Base-by-base conservation (phyloP, 2,888 invertebrate species). In the Coleophora flavipennella region DNA sequence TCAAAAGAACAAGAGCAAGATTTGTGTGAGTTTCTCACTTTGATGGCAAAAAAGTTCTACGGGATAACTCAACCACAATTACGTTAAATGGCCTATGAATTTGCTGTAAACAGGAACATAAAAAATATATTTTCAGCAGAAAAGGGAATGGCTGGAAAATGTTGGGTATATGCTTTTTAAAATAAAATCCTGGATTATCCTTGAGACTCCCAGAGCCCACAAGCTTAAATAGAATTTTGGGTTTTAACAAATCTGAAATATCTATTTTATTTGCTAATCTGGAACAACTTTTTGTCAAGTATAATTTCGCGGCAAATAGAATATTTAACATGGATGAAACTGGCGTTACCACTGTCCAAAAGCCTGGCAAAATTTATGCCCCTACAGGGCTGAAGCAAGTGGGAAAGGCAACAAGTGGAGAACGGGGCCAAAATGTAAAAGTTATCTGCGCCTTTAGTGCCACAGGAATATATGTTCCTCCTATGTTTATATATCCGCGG, bases 321-420 rank as follows among this genome's bases (percentile, higher is more conserved):
- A 63, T 60, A 26, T 78, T 57, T 46, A 80, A 77, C 47, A 53
- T 61, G 35, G 74, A 78, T 38, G 75, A 79, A 59, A 77, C 68
- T 2, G 70, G 69, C 0, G 64, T 78, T 34, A 50, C 67, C 1
- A 67, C 67, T 0, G 75, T 77, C 0, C 72, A 72, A 52, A 46
- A 46, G 1, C 65, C 71, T 1, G 64, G 48, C 31, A 70, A 64
- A 59, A 57, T 77, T n/a, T 39, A 70, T 27, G 67, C 67, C 31
- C 36, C 53, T 33, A 74, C 65, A 57, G 73, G 67, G 39, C 63
- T 65, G 46, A 71, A 62, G 41, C 59, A 66, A 45, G 66, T 79
- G 1, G 73, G 77, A 11, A 60, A 63, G 1, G 54, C 70, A 2
- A 72, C 72, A 26, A 71, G 66, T 45, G 55, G 67, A 49, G 71